phyloP scores from a whole-genome alignment of 2,797 vertebrate species.

The Hemibagrus guttatus region DNA sequence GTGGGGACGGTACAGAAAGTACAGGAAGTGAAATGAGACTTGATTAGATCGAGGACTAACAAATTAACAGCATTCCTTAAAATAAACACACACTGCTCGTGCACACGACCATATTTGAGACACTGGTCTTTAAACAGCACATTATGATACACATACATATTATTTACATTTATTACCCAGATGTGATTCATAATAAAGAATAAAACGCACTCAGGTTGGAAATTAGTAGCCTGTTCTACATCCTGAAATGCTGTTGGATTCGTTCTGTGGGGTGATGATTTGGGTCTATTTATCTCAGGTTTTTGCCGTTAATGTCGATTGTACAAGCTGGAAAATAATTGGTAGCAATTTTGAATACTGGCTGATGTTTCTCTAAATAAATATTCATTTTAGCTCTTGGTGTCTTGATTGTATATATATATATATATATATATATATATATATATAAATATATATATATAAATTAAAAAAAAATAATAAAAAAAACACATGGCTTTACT shows the following conservation, averaged over 20 bases:
- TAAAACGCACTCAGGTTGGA: no score
- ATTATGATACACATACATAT: not conserved
- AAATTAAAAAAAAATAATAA: no score
- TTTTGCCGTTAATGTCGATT: not conserved
- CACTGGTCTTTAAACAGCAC: not conserved
- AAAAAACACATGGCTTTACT: not conserved
- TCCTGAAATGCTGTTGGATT: not conserved
- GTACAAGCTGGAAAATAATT: not conserved
- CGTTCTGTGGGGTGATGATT: not conserved
- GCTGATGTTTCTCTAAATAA: not conserved
- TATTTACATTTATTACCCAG: not conserved
- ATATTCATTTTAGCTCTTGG: not conserved
- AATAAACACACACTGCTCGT: not conserved
- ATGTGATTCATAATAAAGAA: not conserved
- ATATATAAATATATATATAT: no score
- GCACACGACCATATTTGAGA: no score
- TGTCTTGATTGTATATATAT: no score
- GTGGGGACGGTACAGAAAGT: not conserved
- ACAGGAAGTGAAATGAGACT: not conserved
- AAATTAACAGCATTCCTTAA: not conserved
- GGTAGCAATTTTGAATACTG: not conserved
- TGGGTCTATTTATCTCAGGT: not conserved
- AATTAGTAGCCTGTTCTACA: not conserved
- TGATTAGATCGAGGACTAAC: not conserved
- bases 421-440: no score